Evolutionary conservation across 2,797 vertebrate species (phyloP), one percentile per base, ranked within the genome.

Genomic region (Tadarida brasiliensis): DNA sequence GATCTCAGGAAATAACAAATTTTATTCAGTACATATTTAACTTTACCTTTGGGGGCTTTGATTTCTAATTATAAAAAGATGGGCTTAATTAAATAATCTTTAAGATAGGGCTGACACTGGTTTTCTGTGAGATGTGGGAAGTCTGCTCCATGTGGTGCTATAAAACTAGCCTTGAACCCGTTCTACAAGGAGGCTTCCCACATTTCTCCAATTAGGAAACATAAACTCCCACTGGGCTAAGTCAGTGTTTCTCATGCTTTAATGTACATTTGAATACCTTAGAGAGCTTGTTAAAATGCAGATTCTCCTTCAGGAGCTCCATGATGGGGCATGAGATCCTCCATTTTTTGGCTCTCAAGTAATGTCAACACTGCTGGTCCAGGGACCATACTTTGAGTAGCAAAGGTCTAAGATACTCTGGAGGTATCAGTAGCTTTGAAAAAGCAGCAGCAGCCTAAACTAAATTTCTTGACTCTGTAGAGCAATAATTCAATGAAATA

Each of bases 1-100:
- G 47, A 87, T 17, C 24, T 76, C 24, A 91, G 44, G 28, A 15
- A 90, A 90, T 22, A 73, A 30, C 14, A 63, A 16, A 87, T 67
- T 89, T 63, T 39, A 84, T 67, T 87, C 47, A 65, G 83, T 74
- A 87, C 63, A 71, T 71, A 83, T 59, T n/a, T 47, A 73, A 65
- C 44, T 86, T 85, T 51, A 73, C 39, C 30, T 39, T 74, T 61
- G 24, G 15, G 17, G 33, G 28, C 33, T 84, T 33, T 51, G 49
- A 67, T 88, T 88, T 88, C 49, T 80, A 78, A 77, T 22, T 44
- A 71, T 73, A 49, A 84, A 95, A 73, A 30, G 12, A 78, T 4
- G 73, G 17, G 17, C 10, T 33, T 67, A 24, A 67, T 17, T 67
- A 92, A 24, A 65, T 70, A 67, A 56, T 24, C 22, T 70, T 22